phyloP scores from a whole-genome alignment of 1,140 invertebrate genomes.

The Aphis gossypii region DNA sequence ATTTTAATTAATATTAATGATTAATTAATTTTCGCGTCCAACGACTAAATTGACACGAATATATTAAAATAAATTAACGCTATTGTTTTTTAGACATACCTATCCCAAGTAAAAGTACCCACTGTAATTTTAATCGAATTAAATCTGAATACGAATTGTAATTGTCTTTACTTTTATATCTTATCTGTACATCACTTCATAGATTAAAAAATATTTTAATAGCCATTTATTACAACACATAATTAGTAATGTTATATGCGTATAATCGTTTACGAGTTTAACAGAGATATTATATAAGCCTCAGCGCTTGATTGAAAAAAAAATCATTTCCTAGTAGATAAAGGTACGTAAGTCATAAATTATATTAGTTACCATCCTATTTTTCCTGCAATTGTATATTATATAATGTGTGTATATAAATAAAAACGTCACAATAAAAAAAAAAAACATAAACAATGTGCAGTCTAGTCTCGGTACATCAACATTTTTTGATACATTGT shows the following conservation, averaged over 20 bases:
- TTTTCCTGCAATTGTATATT: neutral
- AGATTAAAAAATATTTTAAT: neutral
- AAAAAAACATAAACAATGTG: neutral
- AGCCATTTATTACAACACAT: neutral
- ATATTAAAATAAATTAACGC: neutral
- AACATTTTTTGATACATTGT: too few relatives aligned
- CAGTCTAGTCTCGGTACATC: neutral
- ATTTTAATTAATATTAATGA: neutral
- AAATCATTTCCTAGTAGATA: neutral
- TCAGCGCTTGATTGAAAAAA: neutral
- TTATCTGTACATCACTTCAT: neutral
- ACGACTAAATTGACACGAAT: neutral
- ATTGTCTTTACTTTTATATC: neutral
- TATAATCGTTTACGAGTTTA: neutral
- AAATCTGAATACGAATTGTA: neutral
- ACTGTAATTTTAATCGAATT: neutral
- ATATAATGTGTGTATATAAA: too few relatives aligned
- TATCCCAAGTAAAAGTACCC: neutral
- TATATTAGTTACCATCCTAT: neutral
- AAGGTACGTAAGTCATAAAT: too few relatives aligned
- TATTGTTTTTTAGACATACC: neutral
- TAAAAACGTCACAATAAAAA: neutral
- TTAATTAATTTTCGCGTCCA: neutral
- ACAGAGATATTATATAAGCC: neutral
- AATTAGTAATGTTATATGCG: neutral